Evolutionary conservation across 2,888 invertebrate genomes (phyloP), one percentile per base, ranked within the genome.

Genomic region (Seladonia tumulorum): DNA sequence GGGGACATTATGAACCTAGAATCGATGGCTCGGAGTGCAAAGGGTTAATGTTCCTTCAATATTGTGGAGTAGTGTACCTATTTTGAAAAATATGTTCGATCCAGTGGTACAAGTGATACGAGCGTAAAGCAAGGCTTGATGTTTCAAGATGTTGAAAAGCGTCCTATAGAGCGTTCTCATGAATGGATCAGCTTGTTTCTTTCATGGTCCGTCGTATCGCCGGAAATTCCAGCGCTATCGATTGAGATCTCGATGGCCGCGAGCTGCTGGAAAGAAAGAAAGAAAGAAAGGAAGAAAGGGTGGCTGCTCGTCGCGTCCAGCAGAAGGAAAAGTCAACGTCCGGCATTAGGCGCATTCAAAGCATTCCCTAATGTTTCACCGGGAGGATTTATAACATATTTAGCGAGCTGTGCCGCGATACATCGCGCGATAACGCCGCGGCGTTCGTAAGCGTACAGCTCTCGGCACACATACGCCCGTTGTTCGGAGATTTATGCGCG

Each of bases 401-500:
- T 93, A 93, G 91, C 87, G 90, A 87, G 79, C 87, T 68, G 86
- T 79, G 83, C 80, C 63, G 86, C 83, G 91, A 92, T 92, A 92
- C 89, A 91, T 79, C 84, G 85, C 72, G 81, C 90, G 93, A 92
- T 93, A 92, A 91, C 85, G 83, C 79, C 81, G 57, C 66, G 77
- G 63, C 79, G 79, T 87, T 35, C 80, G 79, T 83, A 75, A 78
- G 84, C 63, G 81, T 79, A 72, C 75, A 35, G 74, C 74, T 39
- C 29, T 35, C 68, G 84, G 66, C 87, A 83, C 76, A 76, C 71
- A 84, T 72, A 79, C 42, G 75, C 76, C 88, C 88, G 90, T 90
- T 91, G 93, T 91, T 91, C 89, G 84, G 84, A 92, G 93, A 93
- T 93, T 93, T 93, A 93, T 93, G 90, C 84, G 88, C 83, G 88